Percentiles rank a stretch among this genome's conserved stretches.
phyloP scores from a whole-genome alignment of 2,797 vertebrate genomes.

The Hypotaenidia philippensis region DNA sequence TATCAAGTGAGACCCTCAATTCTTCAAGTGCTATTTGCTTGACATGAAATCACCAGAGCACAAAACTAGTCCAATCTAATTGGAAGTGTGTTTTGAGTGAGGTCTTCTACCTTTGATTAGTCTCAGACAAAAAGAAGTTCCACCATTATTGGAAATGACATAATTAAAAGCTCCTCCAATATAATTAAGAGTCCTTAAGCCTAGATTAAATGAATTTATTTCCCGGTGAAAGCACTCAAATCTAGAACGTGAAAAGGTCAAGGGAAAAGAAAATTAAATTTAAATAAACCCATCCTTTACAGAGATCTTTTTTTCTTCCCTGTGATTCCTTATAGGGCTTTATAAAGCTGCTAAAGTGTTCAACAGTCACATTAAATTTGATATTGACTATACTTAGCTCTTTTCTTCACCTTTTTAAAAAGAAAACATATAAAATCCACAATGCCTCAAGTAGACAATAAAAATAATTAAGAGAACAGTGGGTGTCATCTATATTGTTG shows the following conservation, averaged over 20 bases:
- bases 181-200: constrained; percentile 48
- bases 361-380: neutral
- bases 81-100: neutral
- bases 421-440: neutral
- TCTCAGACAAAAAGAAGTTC: constrained; percentile 24
- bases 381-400: neutral
- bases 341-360: neutral
- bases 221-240: constrained; percentile 20
- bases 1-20: fast-evolving
- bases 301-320: neutral
- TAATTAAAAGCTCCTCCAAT: constrained; percentile 42
- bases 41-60: neutral
- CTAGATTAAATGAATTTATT: constrained; percentile 38
- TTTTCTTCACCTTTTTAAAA: neutral
- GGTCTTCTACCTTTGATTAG: constrained; percentile 26
- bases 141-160: neutral
- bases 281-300: neutral
- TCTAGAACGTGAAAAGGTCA: constrained; percentile 4
- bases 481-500: neutral
- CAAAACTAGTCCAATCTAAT: neutral
- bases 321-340: neutral
- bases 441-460: neutral
- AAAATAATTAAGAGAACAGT: neutral
- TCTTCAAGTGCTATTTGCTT: neutral
- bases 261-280: constrained; percentile 12